Base-by-base conservation (phyloP, 2,888 invertebrate genomes). In the Pachydiplax longipennis region DNA sequence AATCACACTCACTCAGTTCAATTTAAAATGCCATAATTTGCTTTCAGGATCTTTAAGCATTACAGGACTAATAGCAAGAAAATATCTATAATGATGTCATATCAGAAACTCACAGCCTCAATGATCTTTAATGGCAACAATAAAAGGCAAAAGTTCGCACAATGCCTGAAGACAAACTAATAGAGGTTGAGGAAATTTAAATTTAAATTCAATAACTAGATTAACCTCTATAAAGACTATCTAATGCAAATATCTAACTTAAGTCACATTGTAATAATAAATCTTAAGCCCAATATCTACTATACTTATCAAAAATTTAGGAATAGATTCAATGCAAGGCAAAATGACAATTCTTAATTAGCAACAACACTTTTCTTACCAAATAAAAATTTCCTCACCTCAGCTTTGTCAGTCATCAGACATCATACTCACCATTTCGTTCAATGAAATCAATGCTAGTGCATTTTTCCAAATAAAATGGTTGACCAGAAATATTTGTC, bases 41-140 rank as follows among this genome's bases (percentile, higher is more conserved):
- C 37, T 87, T 61, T n/a, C 25, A 31, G 87, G 87, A 22, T 12
- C 12, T 58, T 61, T 37, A 87, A 87, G 61, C 87, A 61, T 87
- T 37, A 65, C 58, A 61, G 37, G 35, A 25, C 37, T 61, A 61
- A 40, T 37, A 5, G 61, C 87, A 61, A 87, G 37, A 87, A 87
- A 22, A 61, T 87, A 87, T 37, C n/a, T 37, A 61, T 61, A 22
- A 37, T 40, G 40, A 37, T 87, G n/a, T 87, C 58, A 87, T 65
- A 31, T 73, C 73, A 73, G 73, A 73, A 73, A 73, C 87, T 87
- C 87, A 87, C 87, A 87, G 87, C 87, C 87, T 61, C 61, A 61
- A 87, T 37, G 87, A 87, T 87, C 87, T 65, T 65, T 25, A 87
- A 61, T 53, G 37, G 87, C 22, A 35, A 37, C n/a, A 31, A 87